A percentile compares a stretch with the other conserved stretches of the same genome.
Conservation (phyloP, 2,888 invertebrate genomes). For the Sesamia inferens region DNA sequence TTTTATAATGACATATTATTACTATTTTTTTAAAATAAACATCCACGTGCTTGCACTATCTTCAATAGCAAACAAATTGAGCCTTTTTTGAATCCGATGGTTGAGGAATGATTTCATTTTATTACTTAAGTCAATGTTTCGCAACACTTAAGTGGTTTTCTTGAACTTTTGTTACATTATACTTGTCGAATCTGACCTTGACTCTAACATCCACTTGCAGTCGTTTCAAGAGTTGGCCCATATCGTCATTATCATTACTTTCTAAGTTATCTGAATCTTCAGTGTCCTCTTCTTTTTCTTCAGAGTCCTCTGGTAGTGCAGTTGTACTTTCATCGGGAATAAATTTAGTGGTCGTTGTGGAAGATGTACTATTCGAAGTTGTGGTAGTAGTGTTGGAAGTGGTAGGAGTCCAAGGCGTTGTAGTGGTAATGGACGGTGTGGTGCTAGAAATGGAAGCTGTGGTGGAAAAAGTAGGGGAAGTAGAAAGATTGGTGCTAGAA, state of each 20-base stretch:
- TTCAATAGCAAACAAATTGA: slow-evolving; percentile 66
- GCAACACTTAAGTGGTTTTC: slow-evolving; percentile 9
- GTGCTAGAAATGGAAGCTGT: neutral
- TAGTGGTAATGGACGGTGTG: neutral
- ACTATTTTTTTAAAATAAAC: neutral
- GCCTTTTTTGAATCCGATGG: slow-evolving; percentile 38
- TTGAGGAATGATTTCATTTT: neutral
- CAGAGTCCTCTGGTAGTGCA: slow-evolving; percentile 34
- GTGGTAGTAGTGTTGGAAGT: neutral
- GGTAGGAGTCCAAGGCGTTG: neutral
- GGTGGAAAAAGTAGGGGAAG: neutral
- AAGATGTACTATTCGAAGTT: neutral
- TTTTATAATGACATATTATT: neutral
- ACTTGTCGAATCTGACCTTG: slow-evolving; percentile 68
- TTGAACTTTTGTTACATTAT: slow-evolving; percentile 62
- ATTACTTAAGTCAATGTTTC: neutral
- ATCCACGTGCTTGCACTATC: slow-evolving; percentile 36
- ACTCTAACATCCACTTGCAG: slow-evolving; percentile 82
- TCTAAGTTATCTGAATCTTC: slow-evolving; percentile 47
- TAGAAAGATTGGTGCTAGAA: neutral
- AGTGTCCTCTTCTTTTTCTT: slow-evolving; percentile 23
- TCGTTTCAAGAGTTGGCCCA: slow-evolving; percentile 77
- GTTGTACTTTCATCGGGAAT: neutral
- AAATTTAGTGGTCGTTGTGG: neutral
- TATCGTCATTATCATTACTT: slow-evolving; percentile 69